phyloP scores from a whole-genome alignment of 2,888 invertebrate species.

The Ochropleura plecta region DNA sequence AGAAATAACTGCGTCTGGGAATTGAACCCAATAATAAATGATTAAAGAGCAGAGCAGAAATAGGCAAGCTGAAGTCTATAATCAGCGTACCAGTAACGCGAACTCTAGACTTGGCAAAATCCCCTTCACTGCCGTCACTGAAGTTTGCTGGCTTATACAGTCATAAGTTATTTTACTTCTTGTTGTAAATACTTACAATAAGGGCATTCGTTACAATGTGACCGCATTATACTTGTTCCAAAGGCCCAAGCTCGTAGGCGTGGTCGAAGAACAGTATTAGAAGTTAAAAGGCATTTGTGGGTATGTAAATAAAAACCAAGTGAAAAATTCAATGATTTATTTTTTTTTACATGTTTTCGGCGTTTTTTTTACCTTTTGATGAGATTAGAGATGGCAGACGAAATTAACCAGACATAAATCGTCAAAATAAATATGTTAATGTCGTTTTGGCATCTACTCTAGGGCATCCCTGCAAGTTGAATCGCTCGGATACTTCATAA shows the following conservation, averaged over 20 bases:
- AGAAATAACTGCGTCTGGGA: too few species aligned
- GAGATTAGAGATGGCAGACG: slow-evolving; percentile 50
- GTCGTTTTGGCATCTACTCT: slow-evolving; percentile 49
- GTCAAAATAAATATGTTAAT: slow-evolving; percentile 54
- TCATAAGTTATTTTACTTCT: too few species aligned
- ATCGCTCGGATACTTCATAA: slow-evolving; percentile 41
- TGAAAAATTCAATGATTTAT: slow-evolving; percentile 37
- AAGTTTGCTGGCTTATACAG: too few species aligned
- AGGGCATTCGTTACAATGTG: too few species aligned
- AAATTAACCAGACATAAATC: slow-evolving; percentile 34
- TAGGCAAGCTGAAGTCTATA: too few species aligned
- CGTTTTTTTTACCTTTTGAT: slow-evolving; percentile 46
- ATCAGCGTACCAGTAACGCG: too few species aligned
- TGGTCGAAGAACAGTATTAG: too few species aligned
- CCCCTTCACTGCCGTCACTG: too few species aligned
- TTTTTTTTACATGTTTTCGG: slow-evolving; percentile 45
- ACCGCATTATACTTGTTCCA: background rate
- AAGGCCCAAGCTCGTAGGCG: background rate
- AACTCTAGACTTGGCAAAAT: too few species aligned
- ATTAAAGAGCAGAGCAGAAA: too few species aligned
- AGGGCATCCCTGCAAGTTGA: slow-evolving; percentile 42
- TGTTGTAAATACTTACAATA: too few species aligned
- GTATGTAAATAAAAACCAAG: slow-evolving; percentile 43
- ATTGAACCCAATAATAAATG: too few species aligned
- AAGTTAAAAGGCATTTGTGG: background rate